phyloP scores from a whole-genome alignment of 2,888 invertebrate species.

The Ischnus inquisitorius region DNA sequence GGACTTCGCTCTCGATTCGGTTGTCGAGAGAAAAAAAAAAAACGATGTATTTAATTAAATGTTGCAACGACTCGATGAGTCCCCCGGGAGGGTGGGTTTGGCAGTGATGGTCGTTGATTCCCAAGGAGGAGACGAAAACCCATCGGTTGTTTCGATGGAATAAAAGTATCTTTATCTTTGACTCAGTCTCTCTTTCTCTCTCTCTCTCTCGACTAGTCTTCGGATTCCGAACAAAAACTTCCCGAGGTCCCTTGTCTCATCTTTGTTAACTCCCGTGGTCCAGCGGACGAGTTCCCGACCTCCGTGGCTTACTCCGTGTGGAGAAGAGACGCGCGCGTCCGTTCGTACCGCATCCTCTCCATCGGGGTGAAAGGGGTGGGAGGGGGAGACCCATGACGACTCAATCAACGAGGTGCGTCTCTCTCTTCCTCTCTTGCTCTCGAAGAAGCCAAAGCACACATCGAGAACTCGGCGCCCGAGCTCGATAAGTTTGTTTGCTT shows the following conservation, averaged over 20 bases:
- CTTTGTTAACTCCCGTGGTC: constrained; percentile 22
- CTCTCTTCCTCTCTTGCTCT: too few species aligned
- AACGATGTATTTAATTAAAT: constrained; percentile 83
- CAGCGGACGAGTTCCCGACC: constrained; percentile 57
- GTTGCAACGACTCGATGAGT: constrained; percentile 69
- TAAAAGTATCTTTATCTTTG: constrained; percentile 14
- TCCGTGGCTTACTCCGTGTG: constrained; percentile 66
- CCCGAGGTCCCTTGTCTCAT: constrained; percentile 36
- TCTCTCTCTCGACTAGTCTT: constrained; percentile 74
- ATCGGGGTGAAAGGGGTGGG: too few species aligned
- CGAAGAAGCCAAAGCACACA: constrained; percentile 11
- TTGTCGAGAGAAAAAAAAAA: constrained; percentile 73
- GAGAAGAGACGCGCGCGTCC: constrained; percentile 23
- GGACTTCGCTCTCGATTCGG: constrained; percentile 21
- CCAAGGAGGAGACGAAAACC: constrained; percentile 19
- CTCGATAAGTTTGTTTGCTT: constrained; percentile 29
- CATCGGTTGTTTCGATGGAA: constrained; percentile 43
- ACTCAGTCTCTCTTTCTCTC: constrained; percentile 1
- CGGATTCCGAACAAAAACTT: constrained; percentile 80
- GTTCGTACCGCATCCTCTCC: constrained; percentile 43
- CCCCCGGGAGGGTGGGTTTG: constrained; percentile 31
- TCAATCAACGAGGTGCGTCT: constrained; percentile 60
- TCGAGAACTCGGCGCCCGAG: background rate
- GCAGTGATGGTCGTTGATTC: background rate
- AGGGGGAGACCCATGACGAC: constrained; percentile 67